Percentiles rank a stretch among this genome's conserved stretches.
phyloP scores from a whole-genome alignment of 2,888 invertebrate species.

The Diarsia brunnea region DNA sequence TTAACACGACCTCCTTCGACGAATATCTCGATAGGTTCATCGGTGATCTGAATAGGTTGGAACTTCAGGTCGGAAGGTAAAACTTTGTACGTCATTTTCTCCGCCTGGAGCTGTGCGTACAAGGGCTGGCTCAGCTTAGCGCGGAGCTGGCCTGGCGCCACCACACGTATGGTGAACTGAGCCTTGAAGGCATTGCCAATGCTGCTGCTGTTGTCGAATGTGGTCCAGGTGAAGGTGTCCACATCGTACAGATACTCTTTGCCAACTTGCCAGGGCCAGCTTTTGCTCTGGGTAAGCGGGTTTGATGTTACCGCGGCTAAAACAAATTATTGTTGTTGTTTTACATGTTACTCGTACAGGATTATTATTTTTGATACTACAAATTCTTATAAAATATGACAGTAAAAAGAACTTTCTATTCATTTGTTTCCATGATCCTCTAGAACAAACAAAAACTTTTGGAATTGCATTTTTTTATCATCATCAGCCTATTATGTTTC shows the following conservation, averaged over 20 bases:
- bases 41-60: conserved; percentile 88
- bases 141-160: conserved; percentile 84
- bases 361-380: too few relatives aligned
- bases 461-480: too few relatives aligned
- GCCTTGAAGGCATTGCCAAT: conserved; percentile 88
- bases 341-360: too few relatives aligned
- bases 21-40: conserved; percentile 91
- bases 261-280: conserved; percentile 90
- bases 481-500: too few relatives aligned
- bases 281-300: conserved; percentile 68
- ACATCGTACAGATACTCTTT: conserved; percentile 91
- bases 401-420: too few relatives aligned
- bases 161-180: conserved; percentile 88
- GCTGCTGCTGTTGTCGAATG: conserved; percentile 88
- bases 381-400: too few relatives aligned
- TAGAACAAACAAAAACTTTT: too few relatives aligned
- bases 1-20: conserved; percentile 91
- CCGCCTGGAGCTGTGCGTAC: conserved; percentile 89
- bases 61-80: conserved; percentile 86
- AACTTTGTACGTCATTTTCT: conserved; percentile 83
- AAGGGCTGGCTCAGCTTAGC: conserved; percentile 87
- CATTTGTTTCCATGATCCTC: too few relatives aligned
- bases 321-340: not conserved
- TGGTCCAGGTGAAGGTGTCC: conserved; percentile 90
- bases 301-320: conserved; percentile 66